Percentiles rank a stretch among this genome's conserved stretches.
Conservation (phyloP, 2,888 invertebrate species). For the Baronia brevicornis region DNA sequence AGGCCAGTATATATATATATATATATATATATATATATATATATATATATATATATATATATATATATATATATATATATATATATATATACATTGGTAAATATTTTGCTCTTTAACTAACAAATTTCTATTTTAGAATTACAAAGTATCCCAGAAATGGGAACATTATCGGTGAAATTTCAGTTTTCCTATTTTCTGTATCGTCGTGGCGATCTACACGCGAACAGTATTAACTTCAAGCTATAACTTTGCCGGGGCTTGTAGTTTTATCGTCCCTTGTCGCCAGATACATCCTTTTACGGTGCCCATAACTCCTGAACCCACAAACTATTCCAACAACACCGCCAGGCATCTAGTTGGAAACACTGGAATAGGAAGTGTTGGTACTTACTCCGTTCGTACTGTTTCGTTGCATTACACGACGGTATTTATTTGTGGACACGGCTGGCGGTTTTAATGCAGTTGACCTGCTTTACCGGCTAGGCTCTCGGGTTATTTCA, state of each 20-base stretch:
- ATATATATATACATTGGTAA: too few relatives aligned
- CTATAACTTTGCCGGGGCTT: conserved; percentile 37
- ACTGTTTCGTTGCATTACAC: conserved; percentile 9
- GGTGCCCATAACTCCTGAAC: conserved; percentile 44
- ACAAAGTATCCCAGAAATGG: too few relatives aligned
- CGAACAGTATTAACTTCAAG: conserved; percentile 39
- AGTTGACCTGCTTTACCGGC: conserved; percentile 7
- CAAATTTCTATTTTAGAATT: too few relatives aligned
- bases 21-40: conserved; percentile 6
- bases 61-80: background rate
- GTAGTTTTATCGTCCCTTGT: conserved; percentile 51
- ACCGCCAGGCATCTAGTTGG: conserved; percentile 18
- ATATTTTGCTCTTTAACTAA: too few relatives aligned
- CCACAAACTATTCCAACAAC: conserved; percentile 41
- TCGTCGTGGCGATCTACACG: conserved; percentile 21
- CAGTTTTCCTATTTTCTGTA: conserved; percentile 7
- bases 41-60: background rate
- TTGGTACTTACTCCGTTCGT: too few relatives aligned
- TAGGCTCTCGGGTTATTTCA: conserved; percentile 3
- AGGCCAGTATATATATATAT: too few relatives aligned
- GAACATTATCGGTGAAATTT: background rate
- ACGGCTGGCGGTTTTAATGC: conserved; percentile 2
- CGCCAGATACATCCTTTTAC: conserved; percentile 55
- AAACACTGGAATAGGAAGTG: conserved; percentile 15
- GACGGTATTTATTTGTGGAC: conserved; percentile 6